These are phyloP conservation scores for Temnothorax nylanderi DNA, from an alignment of 1,140 invertebrate genomes.

Conservation along the genomic window DNA sequence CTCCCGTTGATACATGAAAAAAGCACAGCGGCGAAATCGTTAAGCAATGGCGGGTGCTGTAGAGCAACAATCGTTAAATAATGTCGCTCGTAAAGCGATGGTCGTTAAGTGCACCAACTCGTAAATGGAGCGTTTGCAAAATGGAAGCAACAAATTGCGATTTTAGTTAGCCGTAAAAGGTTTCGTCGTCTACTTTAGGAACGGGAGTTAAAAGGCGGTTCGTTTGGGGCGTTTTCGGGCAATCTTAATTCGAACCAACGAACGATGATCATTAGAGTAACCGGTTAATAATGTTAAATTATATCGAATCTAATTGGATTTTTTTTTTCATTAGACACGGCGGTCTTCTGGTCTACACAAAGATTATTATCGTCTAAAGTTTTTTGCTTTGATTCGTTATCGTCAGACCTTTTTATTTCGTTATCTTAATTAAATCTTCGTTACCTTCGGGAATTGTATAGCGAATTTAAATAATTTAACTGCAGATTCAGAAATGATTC, in stretches of 20 bases:
- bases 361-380: background rate
- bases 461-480: background rate
- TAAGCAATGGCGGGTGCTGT: background rate
- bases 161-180: slow-evolving; percentile 51
- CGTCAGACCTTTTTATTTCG: background rate
- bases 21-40: slow-evolving; percentile 16
- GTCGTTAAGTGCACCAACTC: slow-evolving; percentile 33
- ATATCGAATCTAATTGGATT: slow-evolving; percentile 4
- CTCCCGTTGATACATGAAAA: background rate
- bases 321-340: background rate
- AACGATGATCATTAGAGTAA: background rate
- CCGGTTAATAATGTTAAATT: background rate
- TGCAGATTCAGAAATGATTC: background rate
- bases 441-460: background rate
- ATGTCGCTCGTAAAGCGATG: slow-evolving; percentile 42
- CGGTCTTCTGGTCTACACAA: background rate
- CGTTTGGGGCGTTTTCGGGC: background rate
- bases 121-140: slow-evolving; percentile 40
- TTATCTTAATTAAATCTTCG: background rate
- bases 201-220: background rate
- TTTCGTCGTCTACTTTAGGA: background rate
- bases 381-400: background rate
- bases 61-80: slow-evolving; percentile 49
- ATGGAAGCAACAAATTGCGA: slow-evolving; percentile 28
- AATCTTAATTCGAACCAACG: slow-evolving; percentile 8